Evolutionary conservation across 2,797 vertebrate species (phyloP).

Genomic region (Muscicapa striata): DNA sequence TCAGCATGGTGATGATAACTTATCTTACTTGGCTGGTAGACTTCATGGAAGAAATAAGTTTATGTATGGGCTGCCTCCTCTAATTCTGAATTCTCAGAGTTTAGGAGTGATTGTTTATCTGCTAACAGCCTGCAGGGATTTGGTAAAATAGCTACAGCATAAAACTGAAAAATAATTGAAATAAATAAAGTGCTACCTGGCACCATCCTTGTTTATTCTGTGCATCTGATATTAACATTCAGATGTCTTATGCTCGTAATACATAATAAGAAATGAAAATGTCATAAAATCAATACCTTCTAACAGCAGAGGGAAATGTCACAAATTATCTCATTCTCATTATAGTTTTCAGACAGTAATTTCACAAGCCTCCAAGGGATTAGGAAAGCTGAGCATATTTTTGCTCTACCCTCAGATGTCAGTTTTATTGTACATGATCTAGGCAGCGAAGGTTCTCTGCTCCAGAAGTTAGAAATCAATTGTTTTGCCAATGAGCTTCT

Average conservation of each 20-base stretch:
- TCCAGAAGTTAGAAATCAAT: slow-evolving; percentile 50
- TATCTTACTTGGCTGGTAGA: neutral
- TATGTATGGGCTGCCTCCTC: slow-evolving; percentile 4
- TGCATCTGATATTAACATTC: slow-evolving; percentile 58
- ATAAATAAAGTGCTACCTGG: slow-evolving; percentile 65
- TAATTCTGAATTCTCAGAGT: slow-evolving; percentile 36
- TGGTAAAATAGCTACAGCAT: slow-evolving; percentile 50
- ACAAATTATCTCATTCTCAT: slow-evolving; percentile 70
- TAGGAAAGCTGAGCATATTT: slow-evolving; percentile 42
- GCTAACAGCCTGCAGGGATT: slow-evolving; percentile 46
- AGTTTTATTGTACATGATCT: slow-evolving; percentile 56
- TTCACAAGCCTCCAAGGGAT: slow-evolving; percentile 62
- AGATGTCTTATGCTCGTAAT: slow-evolving; percentile 26
- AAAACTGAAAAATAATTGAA: slow-evolving; percentile 68
- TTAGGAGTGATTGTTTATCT: slow-evolving; percentile 47
- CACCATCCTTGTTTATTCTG: slow-evolving; percentile 50
- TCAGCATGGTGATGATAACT: neutral
- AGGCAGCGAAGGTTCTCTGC: slow-evolving; percentile 16
- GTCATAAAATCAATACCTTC: slow-evolving; percentile 68
- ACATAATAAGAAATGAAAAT: slow-evolving; percentile 61
- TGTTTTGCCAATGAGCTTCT: slow-evolving; percentile 34
- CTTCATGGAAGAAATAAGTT: slow-evolving; percentile 23
- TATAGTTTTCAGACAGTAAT: slow-evolving; percentile 67
- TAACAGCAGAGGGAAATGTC: slow-evolving; percentile 67
- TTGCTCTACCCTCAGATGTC: slow-evolving; percentile 42